Percentiles rank a stretch among this genome's conserved stretches.
Evolutionary conservation across 2,113 vertebrate genomes (phyloP).

Genomic region (Myotis lucifugus): DNA sequence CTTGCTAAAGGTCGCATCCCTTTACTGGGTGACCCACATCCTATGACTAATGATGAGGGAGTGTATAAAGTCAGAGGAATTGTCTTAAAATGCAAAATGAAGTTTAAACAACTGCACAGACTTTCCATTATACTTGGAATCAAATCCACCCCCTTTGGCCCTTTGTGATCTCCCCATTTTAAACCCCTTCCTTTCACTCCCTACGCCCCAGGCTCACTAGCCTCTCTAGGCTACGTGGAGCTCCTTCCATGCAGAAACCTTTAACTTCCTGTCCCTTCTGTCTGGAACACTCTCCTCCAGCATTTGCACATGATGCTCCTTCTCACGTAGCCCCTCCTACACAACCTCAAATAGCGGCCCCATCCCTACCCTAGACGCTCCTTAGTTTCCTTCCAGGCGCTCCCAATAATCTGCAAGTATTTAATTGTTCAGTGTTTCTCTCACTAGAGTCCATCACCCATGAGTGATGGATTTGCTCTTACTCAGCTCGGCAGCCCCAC

Average conservation of each 20-base stretch:
- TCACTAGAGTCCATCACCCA: neutral
- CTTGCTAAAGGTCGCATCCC: neutral
- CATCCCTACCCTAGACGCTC: neutral
- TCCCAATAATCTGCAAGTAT: neutral
- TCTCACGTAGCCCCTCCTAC: neutral
- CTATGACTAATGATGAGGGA: neutral
- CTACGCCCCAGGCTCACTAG: neutral
- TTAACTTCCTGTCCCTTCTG: neutral
- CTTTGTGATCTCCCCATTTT: neutral
- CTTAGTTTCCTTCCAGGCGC: neutral
- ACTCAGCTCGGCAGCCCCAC: neutral
- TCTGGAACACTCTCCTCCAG: too few relatives aligned
- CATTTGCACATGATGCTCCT: neutral
- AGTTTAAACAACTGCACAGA: neutral
- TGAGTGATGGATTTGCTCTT: too few relatives aligned
- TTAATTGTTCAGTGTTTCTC: neutral
- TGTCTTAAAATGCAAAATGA: neutral
- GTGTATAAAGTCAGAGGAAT: neutral
- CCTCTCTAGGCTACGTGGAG: neutral
- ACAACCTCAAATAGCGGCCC: neutral
- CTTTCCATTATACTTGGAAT: neutral
- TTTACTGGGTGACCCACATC: neutral
- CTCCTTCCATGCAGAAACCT: neutral
- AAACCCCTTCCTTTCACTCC: neutral
- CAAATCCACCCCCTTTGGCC: neutral